phyloP scores from a whole-genome alignment of 2,888 invertebrate genomes.

The Tortrix viridana region DNA sequence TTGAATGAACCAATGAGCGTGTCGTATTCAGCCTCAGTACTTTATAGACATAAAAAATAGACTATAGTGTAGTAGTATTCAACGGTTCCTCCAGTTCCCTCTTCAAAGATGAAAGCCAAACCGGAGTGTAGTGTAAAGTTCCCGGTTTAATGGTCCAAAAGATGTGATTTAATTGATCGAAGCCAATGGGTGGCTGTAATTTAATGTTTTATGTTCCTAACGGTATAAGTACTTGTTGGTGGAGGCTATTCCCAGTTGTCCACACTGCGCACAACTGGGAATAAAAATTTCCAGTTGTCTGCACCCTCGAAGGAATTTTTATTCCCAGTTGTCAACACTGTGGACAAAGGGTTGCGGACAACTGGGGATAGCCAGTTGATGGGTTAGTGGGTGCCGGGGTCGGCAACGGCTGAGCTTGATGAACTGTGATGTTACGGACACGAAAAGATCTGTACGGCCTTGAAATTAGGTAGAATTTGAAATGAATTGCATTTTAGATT shows the following conservation, averaged over 20 bases:
- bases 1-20: too few relatives aligned
- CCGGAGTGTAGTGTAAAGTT: not conserved
- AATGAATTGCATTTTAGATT: conserved; percentile 52
- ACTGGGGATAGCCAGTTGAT: too few relatives aligned
- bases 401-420: conserved; percentile 48
- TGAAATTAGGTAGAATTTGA: conserved; percentile 44
- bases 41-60: too few relatives aligned
- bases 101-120: too few relatives aligned
- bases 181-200: not conserved
- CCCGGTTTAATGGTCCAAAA: not conserved
- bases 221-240: conserved; percentile 47
- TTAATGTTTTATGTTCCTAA: conserved; percentile 10
- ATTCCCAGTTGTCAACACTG: conserved; percentile 35
- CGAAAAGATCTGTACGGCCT: conserved; percentile 39
- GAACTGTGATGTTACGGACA: conserved; percentile 39
- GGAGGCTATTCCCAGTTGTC: too few relatives aligned
- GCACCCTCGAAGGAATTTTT: too few relatives aligned
- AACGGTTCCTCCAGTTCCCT: too few relatives aligned
- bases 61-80: too few relatives aligned
- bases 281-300: too few relatives aligned
- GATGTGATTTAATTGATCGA: conserved; percentile 4
- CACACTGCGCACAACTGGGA: too few relatives aligned
- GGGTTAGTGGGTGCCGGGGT: conserved; percentile 60
- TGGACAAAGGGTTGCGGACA: conserved; percentile 33
- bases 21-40: too few relatives aligned